Conservation (phyloP, 1,140 invertebrate species). For the Cydia pomonella region DNA sequence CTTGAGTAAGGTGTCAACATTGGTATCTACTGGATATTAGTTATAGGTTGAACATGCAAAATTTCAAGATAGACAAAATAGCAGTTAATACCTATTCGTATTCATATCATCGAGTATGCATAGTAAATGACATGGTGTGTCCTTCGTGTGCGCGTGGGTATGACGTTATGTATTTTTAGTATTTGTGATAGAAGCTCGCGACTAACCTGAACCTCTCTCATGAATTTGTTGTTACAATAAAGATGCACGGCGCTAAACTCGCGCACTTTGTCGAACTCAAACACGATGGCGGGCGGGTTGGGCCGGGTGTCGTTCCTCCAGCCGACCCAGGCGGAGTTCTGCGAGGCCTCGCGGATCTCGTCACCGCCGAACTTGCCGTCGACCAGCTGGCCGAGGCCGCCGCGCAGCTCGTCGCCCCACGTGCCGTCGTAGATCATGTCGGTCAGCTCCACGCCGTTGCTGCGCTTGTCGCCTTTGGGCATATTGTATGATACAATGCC, state of each 20-base stretch:
- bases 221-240: conserved; percentile 91
- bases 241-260: conserved; percentile 93
- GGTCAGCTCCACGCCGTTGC: conserved; percentile 91
- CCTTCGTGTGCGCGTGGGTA: no score
- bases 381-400: conserved; percentile 95
- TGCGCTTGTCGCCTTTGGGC: conserved; percentile 91
- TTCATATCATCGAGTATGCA: no score
- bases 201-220: conserved; percentile 88
- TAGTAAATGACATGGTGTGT: no score
- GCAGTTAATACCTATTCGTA: no score
- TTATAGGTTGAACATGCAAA: no score
- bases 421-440: conserved; percentile 96
- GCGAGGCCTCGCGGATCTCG: conserved; percentile 85
- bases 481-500: conserved; percentile 91
- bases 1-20: no score
- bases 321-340: conserved; percentile 91
- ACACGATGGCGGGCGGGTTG: conserved; percentile 87
- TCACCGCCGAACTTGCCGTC: conserved; percentile 85
- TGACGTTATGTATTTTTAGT: no score
- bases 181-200: background rate
- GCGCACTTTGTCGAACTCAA: conserved; percentile 93
- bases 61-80: no score
- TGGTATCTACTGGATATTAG: no score
- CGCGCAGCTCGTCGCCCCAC: conserved; percentile 85
- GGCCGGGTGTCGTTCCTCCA: conserved; percentile 91